phyloP scores from a whole-genome alignment of 2,888 invertebrate species.

The Drosophila emarginata region DNA sequence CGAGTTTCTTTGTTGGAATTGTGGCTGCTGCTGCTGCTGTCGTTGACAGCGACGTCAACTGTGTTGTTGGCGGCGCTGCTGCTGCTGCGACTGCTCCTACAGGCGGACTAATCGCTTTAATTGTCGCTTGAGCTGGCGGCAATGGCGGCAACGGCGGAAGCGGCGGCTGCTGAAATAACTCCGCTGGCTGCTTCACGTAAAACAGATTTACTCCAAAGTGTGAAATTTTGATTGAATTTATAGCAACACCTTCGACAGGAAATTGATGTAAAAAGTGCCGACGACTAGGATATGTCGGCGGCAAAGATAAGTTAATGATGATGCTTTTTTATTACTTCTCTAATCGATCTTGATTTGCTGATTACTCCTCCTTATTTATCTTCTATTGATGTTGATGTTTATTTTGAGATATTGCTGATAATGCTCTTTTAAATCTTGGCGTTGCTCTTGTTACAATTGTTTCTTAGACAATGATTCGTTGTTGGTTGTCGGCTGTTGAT shows the following conservation, averaged over 20 bases:
- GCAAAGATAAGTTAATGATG: slow-evolving; percentile 3
- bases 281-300: slow-evolving; percentile 59
- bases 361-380: slow-evolving; percentile 21
- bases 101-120: slow-evolving; percentile 82
- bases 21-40: slow-evolving; percentile 78
- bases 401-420: slow-evolving; percentile 7
- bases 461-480: slow-evolving; percentile 26
- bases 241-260: slow-evolving; percentile 78
- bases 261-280: slow-evolving; percentile 42
- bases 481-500: slow-evolving; percentile 8
- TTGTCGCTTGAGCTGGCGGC: slow-evolving; percentile 81
- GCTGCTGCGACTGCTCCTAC: slow-evolving; percentile 71
- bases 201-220: slow-evolving; percentile 83
- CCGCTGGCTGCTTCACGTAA: slow-evolving; percentile 83
- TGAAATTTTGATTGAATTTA: slow-evolving; percentile 83
- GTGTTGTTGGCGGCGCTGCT: slow-evolving; percentile 78
- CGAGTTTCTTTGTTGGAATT: slow-evolving; percentile 82
- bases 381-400: slow-evolving; percentile 1
- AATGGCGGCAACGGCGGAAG: slow-evolving; percentile 67
- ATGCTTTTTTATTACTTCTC: not conserved
- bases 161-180: slow-evolving; percentile 81
- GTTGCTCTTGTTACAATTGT: slow-evolving; percentile 2
- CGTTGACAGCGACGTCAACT: slow-evolving; percentile 71
- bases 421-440: slow-evolving; percentile 12
- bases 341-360: slow-evolving; percentile 22